These are phyloP conservation scores for Charanyca ferruginea DNA, from an alignment of 2,888 invertebrate species.

Conservation along the genomic window DNA sequence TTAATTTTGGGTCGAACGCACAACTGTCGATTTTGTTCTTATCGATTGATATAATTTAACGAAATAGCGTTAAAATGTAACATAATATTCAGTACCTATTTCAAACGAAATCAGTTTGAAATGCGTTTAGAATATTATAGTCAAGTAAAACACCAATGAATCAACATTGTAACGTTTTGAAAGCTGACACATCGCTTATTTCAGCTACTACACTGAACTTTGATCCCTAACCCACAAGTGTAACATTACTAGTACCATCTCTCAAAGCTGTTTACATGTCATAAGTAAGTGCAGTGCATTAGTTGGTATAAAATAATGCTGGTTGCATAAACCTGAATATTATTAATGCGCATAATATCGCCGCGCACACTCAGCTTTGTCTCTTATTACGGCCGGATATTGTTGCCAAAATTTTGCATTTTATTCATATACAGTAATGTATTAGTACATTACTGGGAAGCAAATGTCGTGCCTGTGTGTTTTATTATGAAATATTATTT, in stretches of 20 bases:
- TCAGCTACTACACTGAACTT: conserved; percentile 13
- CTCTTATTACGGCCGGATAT: conserved; percentile 70
- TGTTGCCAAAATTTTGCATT: conserved; percentile 77
- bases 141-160: neutral
- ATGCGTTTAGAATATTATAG: neutral
- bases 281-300: conserved; percentile 58
- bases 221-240: conserved; percentile 4
- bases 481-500: conserved; percentile 31
- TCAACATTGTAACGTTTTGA: conserved; percentile 1
- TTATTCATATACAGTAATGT: conserved; percentile 67
- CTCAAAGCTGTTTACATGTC: conserved; percentile 44
- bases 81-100: neutral
- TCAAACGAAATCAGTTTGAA: neutral
- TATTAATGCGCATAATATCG: conserved; percentile 73
- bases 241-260: conserved; percentile 31
- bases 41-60: neutral
- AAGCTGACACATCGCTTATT: conserved; percentile 15
- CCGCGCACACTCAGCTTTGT: conserved; percentile 72
- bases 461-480: conserved; percentile 38
- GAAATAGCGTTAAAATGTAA: neutral
- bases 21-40: neutral
- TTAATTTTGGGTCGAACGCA: neutral
- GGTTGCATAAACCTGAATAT: conserved; percentile 67
- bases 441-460: conserved; percentile 54
- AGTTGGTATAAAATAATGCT: conserved; percentile 59